Percentiles rank a stretch among this genome's conserved stretches.
Conservation (phyloP, 1,140 invertebrate genomes). For the Trissolcus basalis region DNA sequence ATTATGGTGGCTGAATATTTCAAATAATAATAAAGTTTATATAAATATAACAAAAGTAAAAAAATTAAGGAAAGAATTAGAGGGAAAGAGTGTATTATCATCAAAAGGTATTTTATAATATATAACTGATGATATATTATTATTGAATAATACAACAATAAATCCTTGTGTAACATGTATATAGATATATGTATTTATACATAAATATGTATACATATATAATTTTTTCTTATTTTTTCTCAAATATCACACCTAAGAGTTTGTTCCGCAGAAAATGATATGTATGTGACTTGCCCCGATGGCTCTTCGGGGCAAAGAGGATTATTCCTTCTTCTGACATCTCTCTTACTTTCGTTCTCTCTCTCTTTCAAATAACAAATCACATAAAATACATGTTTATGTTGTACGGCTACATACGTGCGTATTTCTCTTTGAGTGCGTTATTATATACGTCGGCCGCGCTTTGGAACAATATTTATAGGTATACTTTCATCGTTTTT, state of each 20-base stretch:
- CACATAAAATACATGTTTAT: constrained; percentile 57
- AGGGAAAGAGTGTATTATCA: too few relatives aligned
- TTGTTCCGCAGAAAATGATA: constrained; percentile 74
- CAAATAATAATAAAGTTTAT: too few relatives aligned
- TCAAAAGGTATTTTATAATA: too few relatives aligned
- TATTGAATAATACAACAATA: constrained; percentile 62
- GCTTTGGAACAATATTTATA: constrained; percentile 6
- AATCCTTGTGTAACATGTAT: constrained; percentile 49
- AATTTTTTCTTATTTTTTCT: constrained; percentile 29
- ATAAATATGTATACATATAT: constrained; percentile 61
- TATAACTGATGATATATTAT: too few relatives aligned
- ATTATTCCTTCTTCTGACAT: too few relatives aligned
- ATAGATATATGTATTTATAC: constrained; percentile 60
- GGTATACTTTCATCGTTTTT: constrained; percentile 47
- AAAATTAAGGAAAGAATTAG: too few relatives aligned
- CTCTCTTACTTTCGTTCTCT: constrained; percentile 14
- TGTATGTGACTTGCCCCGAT: constrained; percentile 67
- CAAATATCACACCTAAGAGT: constrained; percentile 70
- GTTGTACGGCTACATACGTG: constrained; percentile 52
- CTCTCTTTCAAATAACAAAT: constrained; percentile 50
- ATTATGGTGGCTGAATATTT: too few relatives aligned
- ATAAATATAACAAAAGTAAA: too few relatives aligned
- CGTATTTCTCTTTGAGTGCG: constrained; percentile 46
- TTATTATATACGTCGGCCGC: constrained; percentile 45
- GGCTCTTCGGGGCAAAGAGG: constrained; percentile 49